Conservation (phyloP, 2,888 invertebrate genomes). For the Marronus borbonicus region DNA sequence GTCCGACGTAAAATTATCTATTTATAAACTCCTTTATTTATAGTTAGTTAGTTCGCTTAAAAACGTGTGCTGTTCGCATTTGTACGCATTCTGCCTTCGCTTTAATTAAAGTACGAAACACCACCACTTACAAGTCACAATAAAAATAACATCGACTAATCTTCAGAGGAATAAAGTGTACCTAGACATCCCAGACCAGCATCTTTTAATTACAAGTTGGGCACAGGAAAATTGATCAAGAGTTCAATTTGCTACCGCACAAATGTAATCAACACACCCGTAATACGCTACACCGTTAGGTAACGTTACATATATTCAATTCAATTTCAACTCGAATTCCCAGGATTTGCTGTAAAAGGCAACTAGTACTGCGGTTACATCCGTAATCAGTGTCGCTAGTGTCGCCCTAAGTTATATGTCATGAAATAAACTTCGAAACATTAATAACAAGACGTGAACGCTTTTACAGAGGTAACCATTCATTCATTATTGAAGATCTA, state of each 20-base stretch:
- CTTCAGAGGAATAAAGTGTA: not conserved
- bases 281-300: not conserved
- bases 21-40: slow-evolving; percentile 28
- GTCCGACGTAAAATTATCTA: slow-evolving; percentile 7
- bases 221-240: slow-evolving; percentile 18
- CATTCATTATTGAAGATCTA: not conserved
- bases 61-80: not conserved
- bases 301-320: slow-evolving; percentile 8
- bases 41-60: not conserved
- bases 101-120: slow-evolving; percentile 29
- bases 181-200: not conserved
- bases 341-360: slow-evolving; percentile 19
- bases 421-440: not conserved
- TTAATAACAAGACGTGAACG: not conserved
- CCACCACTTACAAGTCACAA: slow-evolving; percentile 6
- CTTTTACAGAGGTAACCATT: not conserved
- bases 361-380: slow-evolving; percentile 12
- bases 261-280: slow-evolving; percentile 24
- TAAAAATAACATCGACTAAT: slow-evolving; percentile 17
- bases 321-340: slow-evolving; percentile 3
- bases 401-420: not conserved
- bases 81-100: not conserved
- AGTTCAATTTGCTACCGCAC: slow-evolving; percentile 21
- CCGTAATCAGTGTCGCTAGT: slow-evolving; percentile 4
- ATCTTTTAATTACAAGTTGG: slow-evolving; percentile 35